Percentiles rank a stretch among this genome's conserved stretches.
Conservation (phyloP, 2,888 invertebrate genomes). For the Ceramica pisi region DNA sequence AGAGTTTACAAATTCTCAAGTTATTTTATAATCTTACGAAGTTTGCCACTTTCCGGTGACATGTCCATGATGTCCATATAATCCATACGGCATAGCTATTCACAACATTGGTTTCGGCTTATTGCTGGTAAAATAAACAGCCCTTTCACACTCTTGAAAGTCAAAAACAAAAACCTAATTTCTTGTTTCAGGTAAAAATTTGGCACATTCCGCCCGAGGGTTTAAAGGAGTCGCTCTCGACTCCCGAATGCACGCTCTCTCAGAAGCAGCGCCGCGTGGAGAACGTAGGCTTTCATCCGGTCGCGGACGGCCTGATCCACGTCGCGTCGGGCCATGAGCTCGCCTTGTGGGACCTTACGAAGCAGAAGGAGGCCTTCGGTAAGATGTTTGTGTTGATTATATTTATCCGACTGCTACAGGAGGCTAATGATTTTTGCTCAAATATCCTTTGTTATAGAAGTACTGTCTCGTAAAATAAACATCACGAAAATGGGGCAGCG, state of each 20-base stretch:
- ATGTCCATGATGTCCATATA: too few relatives aligned
- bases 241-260: constrained; percentile 95
- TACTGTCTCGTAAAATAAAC: not conserved
- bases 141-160: not conserved
- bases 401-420: not conserved
- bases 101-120: too few relatives aligned
- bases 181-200: constrained; percentile 93
- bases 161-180: not conserved
- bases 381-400: constrained; percentile 57
- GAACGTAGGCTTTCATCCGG: constrained; percentile 97
- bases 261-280: constrained; percentile 96
- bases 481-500: too few relatives aligned
- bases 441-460: too few relatives aligned
- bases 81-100: too few relatives aligned
- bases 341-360: constrained; percentile 96
- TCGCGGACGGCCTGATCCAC: constrained; percentile 96
- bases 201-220: constrained; percentile 97
- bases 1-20: too few relatives aligned
- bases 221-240: constrained; percentile 94
- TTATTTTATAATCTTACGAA: too few relatives aligned
- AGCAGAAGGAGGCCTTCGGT: constrained; percentile 95
- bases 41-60: too few relatives aligned
- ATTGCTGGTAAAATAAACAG: too few relatives aligned
- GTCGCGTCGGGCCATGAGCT: constrained; percentile 95
- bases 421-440: too few relatives aligned